Base-by-base conservation (phyloP, 2,113 vertebrate species). In the Monarcha castaneiventris region DNA sequence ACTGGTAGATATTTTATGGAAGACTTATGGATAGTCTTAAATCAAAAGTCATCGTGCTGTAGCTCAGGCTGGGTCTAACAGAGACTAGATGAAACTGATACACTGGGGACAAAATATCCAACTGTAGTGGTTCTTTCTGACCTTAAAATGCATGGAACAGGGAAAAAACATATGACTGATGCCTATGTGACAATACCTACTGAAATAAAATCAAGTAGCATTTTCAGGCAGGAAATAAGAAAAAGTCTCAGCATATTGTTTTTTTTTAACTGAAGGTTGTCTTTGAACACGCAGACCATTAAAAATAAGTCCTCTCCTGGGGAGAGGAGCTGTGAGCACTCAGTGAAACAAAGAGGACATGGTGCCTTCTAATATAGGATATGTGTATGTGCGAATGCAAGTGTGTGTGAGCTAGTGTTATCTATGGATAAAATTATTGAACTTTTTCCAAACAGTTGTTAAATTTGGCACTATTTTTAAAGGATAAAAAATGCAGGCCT, bases 371-470 rank as follows among this genome's bases (percentile, higher is more conserved):
- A 49, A 61, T 11, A 25, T 2, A 44, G n/a, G 23, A 37, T 15
- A 6, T 4, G 2, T 18, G 8, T 20, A 9, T 37, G 3, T 23
- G 35, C 41, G 18, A 16, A 4, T 20, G 10, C 43, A 12, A 46
- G 8, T 3, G 3, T 39, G 4, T 30, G 17, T 49, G 3, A 44
- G 4, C 7, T 32, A 20, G 5, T 9, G 16, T 52, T 49, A 12
- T 5, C n/a, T 62, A 44, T 17, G 3, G 15, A 66, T 27, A 86
- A 46, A 84, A 58, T 37, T 44, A 26, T 16, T 32, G 56, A 66
- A 59, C 0, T 2, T 43, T 73, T 77, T 77, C 8, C 3, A 58
- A 62, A 77, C 0, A 5, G 10, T 33, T 52, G 4, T 11, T 64
- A 68, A 33, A n/a, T 72, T 67, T 58, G 1, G 1, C 8, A 39